phyloP scores from a whole-genome alignment of 2,113 vertebrate genomes.

The Sardina pilchardus region DNA sequence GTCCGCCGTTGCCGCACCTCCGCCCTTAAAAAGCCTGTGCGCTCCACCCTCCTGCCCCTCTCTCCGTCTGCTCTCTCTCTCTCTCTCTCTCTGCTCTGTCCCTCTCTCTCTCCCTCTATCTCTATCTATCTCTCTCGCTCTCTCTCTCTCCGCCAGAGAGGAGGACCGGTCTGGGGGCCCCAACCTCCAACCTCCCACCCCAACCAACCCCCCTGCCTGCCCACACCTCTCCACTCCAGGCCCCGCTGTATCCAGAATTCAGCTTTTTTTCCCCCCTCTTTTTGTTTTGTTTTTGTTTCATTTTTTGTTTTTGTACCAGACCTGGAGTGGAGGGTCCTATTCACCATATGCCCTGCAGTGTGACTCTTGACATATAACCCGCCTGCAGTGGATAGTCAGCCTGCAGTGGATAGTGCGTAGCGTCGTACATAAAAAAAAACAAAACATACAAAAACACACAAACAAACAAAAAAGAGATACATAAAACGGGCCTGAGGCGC shows the following conservation, averaged over 20 bases:
- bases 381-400: slow-evolving; percentile 88
- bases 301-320: slow-evolving; percentile 74
- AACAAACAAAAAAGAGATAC: slow-evolving; percentile 2
- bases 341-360: slow-evolving; percentile 87
- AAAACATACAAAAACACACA: slow-evolving; percentile 24
- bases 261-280: slow-evolving; percentile 66
- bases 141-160: slow-evolving; percentile 46
- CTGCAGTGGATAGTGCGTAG: slow-evolving; percentile 94
- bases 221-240: slow-evolving; percentile 86
- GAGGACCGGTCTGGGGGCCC: slow-evolving; percentile 40
- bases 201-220: slow-evolving; percentile 70
- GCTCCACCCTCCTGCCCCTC: slow-evolving; percentile 62
- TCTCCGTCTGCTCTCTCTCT: slow-evolving; percentile 68
- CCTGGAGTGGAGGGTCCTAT: slow-evolving; percentile 84
- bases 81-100: neutral
- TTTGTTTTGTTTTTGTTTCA: neutral
- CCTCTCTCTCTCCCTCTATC: neutral
- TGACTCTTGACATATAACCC: slow-evolving; percentile 88
- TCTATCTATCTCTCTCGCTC: slow-evolving; percentile 55
- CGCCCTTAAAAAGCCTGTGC: slow-evolving; percentile 11
- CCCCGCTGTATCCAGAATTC: slow-evolving; percentile 84
- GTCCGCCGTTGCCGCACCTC: slow-evolving; percentile 1
- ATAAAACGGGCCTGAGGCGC: slow-evolving; percentile 89
- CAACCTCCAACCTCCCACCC: slow-evolving; percentile 43
- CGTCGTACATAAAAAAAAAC: slow-evolving; percentile 80